Evolutionary conservation across 2,797 vertebrate species (phyloP).

Genomic region (Centroberyx gerrardi): DNA sequence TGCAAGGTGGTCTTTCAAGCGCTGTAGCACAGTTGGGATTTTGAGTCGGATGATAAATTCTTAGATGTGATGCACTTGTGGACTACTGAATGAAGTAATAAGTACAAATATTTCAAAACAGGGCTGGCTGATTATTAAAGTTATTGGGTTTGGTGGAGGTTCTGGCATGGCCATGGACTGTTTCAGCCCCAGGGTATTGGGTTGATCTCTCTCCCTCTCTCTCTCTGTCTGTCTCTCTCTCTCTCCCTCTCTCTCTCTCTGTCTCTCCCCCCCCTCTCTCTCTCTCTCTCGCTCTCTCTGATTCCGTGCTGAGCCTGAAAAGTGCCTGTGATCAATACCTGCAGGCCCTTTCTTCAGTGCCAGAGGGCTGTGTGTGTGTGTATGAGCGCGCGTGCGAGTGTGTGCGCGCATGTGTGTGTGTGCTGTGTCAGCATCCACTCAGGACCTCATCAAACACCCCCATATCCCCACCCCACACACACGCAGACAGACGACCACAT

Average conservation of each 20-base stretch:
- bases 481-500: slow-evolving; percentile 39
- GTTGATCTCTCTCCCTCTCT: slow-evolving; percentile 46
- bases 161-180: slow-evolving; percentile 52
- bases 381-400: slow-evolving; percentile 31
- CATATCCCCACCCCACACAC: slow-evolving; percentile 43
- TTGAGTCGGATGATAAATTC: slow-evolving; percentile 18
- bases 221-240: slow-evolving; percentile 4
- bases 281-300: slow-evolving; percentile 29
- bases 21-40: slow-evolving; percentile 31
- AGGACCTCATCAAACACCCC: slow-evolving; percentile 83
- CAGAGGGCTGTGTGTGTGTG: slow-evolving; percentile 69
- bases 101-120: slow-evolving; percentile 29
- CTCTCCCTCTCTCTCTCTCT: neutral
- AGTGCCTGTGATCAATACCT: slow-evolving; percentile 86
- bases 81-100: slow-evolving; percentile 36
- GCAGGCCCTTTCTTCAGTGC: slow-evolving; percentile 76
- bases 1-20: slow-evolving; percentile 23
- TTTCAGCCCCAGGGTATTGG: slow-evolving; percentile 41
- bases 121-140: slow-evolving; percentile 48
- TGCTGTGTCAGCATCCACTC: slow-evolving; percentile 85
- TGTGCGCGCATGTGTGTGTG: slow-evolving; percentile 25
- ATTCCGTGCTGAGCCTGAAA: slow-evolving; percentile 81
- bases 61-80: slow-evolving; percentile 23
- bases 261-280: neutral
- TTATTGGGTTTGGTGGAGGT: slow-evolving; percentile 38